phyloP scores from a whole-genome alignment of 1,140 invertebrate species.

The Mesaphorura yosii region DNA sequence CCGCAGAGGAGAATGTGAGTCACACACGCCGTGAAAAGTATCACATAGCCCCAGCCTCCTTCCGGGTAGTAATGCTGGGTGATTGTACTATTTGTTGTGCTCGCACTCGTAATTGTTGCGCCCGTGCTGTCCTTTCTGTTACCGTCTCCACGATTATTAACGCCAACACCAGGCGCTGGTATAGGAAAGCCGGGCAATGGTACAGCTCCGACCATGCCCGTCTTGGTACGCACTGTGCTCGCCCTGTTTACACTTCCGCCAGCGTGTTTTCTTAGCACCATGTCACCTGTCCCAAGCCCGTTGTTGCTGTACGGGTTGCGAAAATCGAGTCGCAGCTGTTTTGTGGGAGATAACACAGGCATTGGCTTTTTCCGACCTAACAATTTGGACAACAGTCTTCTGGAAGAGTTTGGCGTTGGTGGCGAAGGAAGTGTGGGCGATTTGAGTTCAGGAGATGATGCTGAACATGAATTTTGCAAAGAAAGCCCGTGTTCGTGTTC shows the following conservation, averaged over 20 bases:
- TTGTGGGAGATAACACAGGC: too few relatives aligned
- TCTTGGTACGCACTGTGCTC: too few relatives aligned
- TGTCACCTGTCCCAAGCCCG: not conserved
- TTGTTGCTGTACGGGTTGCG: not conserved
- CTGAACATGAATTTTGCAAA: too few relatives aligned
- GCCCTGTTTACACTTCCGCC: not conserved
- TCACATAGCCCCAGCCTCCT: conserved; percentile 26
- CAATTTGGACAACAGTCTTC: conserved; percentile 5
- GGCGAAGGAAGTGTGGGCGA: not conserved
- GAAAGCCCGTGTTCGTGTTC: too few relatives aligned
- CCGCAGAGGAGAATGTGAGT: conserved; percentile 21
- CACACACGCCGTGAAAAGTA: conserved; percentile 20
- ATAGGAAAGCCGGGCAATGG: too few relatives aligned
- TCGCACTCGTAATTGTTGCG: not conserved
- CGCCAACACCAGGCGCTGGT: too few relatives aligned
- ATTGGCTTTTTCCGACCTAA: not conserved
- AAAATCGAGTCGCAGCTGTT: too few relatives aligned
- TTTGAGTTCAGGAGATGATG: not conserved
- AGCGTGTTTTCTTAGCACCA: not conserved
- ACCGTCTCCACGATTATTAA: too few relatives aligned
- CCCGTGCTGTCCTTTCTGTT: not conserved
- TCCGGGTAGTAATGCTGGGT: conserved; percentile 30
- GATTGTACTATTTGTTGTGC: not conserved
- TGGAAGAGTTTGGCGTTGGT: not conserved
- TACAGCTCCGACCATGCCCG: too few relatives aligned